phyloP scores from a whole-genome alignment of 37 sponge, comb jelly and placozoan species.

The Agelas oroides region DNA sequence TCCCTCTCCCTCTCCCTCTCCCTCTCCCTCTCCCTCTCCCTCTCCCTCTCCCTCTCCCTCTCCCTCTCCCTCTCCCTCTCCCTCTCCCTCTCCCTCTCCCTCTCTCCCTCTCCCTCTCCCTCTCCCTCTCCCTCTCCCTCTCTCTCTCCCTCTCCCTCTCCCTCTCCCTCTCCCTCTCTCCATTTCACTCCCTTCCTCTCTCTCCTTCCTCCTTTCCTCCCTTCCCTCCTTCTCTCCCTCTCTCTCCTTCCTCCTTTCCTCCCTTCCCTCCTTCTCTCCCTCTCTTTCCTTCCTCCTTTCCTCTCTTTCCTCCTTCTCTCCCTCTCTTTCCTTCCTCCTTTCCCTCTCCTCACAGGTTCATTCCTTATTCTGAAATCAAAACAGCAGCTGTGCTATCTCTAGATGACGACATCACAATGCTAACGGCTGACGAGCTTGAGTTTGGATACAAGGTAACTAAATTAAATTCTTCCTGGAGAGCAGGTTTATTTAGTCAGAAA shows the following conservation, averaged over 20 bases:
- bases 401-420: conserved; percentile 86
- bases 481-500: no score
- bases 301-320: background rate
- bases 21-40: background rate
- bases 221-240: no score
- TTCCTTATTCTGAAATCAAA: conserved; percentile 62
- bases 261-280: no score
- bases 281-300: no score
- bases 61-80: background rate
- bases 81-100: conserved; percentile 53
- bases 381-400: conserved; percentile 71
- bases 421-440: conserved; percentile 84
- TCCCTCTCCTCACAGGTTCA: conserved; percentile 42
- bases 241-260: no score
- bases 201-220: no score
- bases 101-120: conserved; percentile 11
- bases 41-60: background rate
- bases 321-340: no score
- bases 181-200: no score
- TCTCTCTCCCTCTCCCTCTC: no score
- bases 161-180: no score
- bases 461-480: background rate
- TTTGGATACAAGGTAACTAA: conserved; percentile 73
- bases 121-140: background rate
- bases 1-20: background rate